These are phyloP conservation scores for Budorcas taxicolor DNA, from an alignment of 2,113 vertebrate species.

Conservation along the genomic window DNA sequence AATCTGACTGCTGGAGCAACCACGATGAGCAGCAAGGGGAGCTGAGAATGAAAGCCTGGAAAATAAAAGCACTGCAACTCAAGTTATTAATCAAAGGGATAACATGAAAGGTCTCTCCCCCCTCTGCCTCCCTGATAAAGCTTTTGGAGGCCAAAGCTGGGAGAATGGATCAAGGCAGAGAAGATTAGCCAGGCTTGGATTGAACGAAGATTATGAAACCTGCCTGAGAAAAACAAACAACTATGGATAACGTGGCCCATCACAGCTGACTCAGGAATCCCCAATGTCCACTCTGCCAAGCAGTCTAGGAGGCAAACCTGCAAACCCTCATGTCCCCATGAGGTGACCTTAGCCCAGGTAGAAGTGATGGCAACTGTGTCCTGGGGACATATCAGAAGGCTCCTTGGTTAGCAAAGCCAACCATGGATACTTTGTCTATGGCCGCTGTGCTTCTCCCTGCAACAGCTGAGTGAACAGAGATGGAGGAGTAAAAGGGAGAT, in stretches of 20 bases:
- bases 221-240: not conserved
- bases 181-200: not conserved
- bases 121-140: not conserved
- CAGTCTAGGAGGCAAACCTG: not conserved
- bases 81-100: not conserved
- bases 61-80: not conserved
- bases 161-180: not conserved
- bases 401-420: not conserved
- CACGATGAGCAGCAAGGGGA: not conserved
- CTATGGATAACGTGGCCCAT: too few species aligned
- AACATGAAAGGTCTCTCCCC: not conserved
- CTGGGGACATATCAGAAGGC: not conserved
- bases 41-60: not conserved
- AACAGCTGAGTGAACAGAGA: not conserved
- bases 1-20: not conserved
- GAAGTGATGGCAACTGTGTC: not conserved
- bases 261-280: not conserved
- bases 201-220: not conserved
- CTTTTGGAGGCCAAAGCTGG: not conserved
- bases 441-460: not conserved
- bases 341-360: not conserved
- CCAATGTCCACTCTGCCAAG: not conserved
- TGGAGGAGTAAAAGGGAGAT: not conserved
- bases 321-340: fast-evolving
- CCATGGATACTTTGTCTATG: not conserved